Evolutionary conservation across 2,797 vertebrate species (phyloP), one percentile per base, ranked within the genome.

Genomic region (Glossophaga mutica): DNA sequence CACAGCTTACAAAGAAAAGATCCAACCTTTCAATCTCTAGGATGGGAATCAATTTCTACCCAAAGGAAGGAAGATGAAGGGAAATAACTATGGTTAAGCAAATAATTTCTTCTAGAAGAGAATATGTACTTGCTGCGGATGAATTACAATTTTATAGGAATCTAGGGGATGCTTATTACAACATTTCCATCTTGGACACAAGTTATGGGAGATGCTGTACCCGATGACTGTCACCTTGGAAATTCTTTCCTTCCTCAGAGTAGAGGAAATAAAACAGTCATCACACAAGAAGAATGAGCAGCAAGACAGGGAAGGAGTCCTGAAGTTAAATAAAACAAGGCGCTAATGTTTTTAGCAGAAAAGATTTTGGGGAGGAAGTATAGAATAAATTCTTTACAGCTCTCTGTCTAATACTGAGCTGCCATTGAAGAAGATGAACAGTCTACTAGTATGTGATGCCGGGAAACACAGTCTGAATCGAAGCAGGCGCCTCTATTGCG

Each of bases 361-460:
- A 79, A 77, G 87, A 91, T 96, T 97, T 93, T 21, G 76, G 84
- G 86, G 88, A 93, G 89, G 92, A 67, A 87, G 71, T 94, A 67
- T 79, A 88, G 96, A 96, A 98, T 76, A 97, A 97, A 97, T 96
- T 93, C 96, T 96, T 94, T 71, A 96, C 96, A 97, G 96, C 95
- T 96, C 96, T 81, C 97, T 87, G 90, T 92, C 89, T 90, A 95
- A 18, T 91, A 93, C 88, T 90, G 92, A 98, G 50, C 97, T 98
- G 98, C 94, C 93, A 90, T 73, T 96, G 97, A 94, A 44, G 96
- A 97, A 96, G 97, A 97, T 34, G 96, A 97, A 98, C 37, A 59
- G 96, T 93, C 96, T 94, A 77, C 62, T 62, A 76, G 96, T 57
- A 81, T 97, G 87, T 65, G 96, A 97, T 74, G 90, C 81, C 81